Evolutionary conservation across 2,888 invertebrate genomes (phyloP).

Genomic region (Pyrgus malvae): DNA sequence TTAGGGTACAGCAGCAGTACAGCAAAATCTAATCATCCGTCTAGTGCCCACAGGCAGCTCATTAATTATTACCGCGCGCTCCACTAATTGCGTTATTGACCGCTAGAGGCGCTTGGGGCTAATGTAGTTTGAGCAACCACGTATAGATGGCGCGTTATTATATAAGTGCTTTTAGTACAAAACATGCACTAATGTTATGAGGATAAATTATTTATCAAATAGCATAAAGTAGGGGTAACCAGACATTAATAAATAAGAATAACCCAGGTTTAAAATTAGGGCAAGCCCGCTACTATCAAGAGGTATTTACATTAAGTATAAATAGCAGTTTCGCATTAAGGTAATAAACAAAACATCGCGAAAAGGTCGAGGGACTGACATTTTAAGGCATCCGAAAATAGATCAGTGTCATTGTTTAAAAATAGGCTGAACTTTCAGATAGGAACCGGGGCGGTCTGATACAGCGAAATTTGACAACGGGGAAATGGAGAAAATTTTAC

Average conservation of each 20-base stretch:
- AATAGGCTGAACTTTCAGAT: conserved; percentile 8
- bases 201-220: too few species aligned
- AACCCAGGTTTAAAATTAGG: not conserved
- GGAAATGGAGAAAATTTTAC: not conserved
- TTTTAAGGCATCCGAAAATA: conserved; percentile 17
- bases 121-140: not conserved
- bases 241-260: too few species aligned
- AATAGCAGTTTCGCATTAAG: conserved; percentile 1
- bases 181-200: too few species aligned
- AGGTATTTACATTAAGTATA: not conserved
- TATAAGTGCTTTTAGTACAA: too few species aligned
- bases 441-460: not conserved
- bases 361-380: conserved; percentile 14
- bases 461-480: conserved; percentile 2
- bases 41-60: not conserved
- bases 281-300: not conserved
- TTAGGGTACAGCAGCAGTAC: not conserved
- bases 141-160: conserved; percentile 15
- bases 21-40: not conserved
- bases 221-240: too few species aligned
- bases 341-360: not conserved
- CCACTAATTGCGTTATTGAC: not conserved
- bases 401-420: conserved; percentile 9
- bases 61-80: not conserved
- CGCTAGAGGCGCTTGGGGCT: conserved; percentile 4